Evolutionary conservation across 2,113 vertebrate genomes (phyloP).

Genomic region (Mugil cephalus): DNA sequence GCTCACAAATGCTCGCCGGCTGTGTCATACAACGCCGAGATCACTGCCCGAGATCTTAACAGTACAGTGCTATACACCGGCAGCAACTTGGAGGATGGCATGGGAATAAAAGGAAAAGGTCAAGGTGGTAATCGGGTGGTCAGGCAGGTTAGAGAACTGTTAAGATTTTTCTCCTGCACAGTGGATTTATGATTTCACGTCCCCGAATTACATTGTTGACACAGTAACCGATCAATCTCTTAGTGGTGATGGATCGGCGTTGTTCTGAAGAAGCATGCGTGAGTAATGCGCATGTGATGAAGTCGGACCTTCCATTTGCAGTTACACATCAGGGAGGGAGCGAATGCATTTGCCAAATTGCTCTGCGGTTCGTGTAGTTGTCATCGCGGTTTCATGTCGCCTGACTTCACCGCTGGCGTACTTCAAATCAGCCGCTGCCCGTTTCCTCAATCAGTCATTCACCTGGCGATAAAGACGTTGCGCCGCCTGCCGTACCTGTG

Average conservation of each 20-base stretch:
- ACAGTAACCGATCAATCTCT: conserved; percentile 3
- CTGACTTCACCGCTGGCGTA: neutral
- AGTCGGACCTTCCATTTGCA: conserved; percentile 14
- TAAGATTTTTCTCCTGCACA: conserved; percentile 1
- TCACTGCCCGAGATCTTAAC: conserved; percentile 23
- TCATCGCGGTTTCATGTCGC: neutral
- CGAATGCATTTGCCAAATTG: neutral
- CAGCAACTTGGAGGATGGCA: conserved; percentile 17
- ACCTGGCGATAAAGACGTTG: conserved; percentile 2
- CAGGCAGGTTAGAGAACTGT: conserved; percentile 4
- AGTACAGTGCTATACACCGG: neutral
- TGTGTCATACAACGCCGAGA: conserved; percentile 15
- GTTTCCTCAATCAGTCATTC: neutral
- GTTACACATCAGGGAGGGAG: neutral
- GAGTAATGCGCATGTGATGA: conserved; percentile 11
- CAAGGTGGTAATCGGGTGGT: conserved; percentile 37
- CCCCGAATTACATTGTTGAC: conserved; percentile 6
- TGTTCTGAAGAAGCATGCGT: conserved; percentile 15
- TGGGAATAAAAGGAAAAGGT: conserved; percentile 48
- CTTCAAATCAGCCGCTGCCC: neutral
- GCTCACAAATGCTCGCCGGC: conserved; percentile 23
- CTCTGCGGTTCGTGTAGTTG: neutral
- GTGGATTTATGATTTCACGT: conserved; percentile 10
- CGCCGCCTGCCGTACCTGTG: neutral
- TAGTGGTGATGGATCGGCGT: conserved; percentile 25